Conservation (phyloP, 2,888 invertebrate genomes). For the Steinernema scapterisci region DNA sequence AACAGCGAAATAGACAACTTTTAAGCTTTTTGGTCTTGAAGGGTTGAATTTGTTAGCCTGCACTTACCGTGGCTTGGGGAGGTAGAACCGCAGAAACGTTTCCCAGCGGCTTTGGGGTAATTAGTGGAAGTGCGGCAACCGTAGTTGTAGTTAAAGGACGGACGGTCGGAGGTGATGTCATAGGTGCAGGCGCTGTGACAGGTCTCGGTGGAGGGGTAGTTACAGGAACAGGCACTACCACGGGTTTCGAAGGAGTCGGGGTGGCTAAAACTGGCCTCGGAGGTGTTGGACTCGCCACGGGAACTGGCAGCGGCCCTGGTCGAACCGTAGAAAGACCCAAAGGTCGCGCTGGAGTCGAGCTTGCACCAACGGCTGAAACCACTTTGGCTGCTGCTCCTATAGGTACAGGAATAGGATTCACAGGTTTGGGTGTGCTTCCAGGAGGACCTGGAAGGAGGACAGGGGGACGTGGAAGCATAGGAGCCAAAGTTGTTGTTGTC, state of each 20-base stretch:
- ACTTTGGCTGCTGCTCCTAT: neutral
- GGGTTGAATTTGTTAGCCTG: too few relatives aligned
- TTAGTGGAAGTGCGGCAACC: neutral
- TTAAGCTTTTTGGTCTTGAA: neutral
- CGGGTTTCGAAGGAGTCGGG: neutral
- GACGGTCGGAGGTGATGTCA: neutral
- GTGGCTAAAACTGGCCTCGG: neutral
- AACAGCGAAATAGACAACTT: neutral
- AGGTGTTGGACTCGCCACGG: neutral
- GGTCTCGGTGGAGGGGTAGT: neutral
- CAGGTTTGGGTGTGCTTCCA: neutral
- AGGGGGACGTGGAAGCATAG: neutral
- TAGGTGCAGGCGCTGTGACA: neutral
- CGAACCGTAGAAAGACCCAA: neutral
- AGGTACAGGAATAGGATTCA: neutral
- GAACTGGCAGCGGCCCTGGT: neutral
- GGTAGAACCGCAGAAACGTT: neutral
- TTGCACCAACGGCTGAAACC: neutral
- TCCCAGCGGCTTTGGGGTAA: neutral
- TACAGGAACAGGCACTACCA: neutral
- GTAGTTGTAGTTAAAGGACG: neutral
- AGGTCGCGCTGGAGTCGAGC: neutral
- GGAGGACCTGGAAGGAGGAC: neutral
- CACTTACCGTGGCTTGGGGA: neutral
- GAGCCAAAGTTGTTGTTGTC: neutral